A percentile compares a stretch with the other conserved stretches of the same genome.
These are phyloP conservation scores for Hestina assimilis DNA, from an alignment of 1,140 invertebrate species.

Conservation along the genomic window DNA sequence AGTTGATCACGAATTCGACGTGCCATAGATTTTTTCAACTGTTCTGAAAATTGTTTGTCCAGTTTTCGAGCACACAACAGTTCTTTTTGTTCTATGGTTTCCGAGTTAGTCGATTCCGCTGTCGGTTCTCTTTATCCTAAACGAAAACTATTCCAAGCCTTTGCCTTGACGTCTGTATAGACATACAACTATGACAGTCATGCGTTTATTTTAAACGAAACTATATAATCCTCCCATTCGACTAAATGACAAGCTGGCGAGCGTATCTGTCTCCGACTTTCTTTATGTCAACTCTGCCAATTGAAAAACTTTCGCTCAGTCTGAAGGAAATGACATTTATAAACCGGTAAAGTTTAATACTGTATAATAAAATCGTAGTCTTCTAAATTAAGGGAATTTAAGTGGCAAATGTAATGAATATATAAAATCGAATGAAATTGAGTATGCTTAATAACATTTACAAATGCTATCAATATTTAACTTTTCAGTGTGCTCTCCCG, in stretches of 20 bases:
- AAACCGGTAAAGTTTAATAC: neutral
- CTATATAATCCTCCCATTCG: slow-evolving; percentile 10
- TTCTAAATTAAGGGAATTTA: neutral
- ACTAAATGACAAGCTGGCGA: slow-evolving; percentile 9
- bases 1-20: slow-evolving; percentile 22
- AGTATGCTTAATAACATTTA: neutral
- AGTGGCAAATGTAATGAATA: neutral
- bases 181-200: slow-evolving; percentile 4
- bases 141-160: slow-evolving; percentile 10
- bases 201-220: slow-evolving; percentile 10
- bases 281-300: neutral
- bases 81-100: slow-evolving; percentile 2
- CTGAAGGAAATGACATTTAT: slow-evolving; percentile 15
- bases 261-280: slow-evolving; percentile 8
- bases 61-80: slow-evolving; percentile 7
- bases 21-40: slow-evolving; percentile 22
- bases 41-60: slow-evolving; percentile 17
- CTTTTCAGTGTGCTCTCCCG: neutral
- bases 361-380: neutral
- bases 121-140: slow-evolving; percentile 9
- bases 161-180: slow-evolving; percentile 10
- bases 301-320: slow-evolving; percentile 13
- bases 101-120: slow-evolving; percentile 2
- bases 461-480: slow-evolving; percentile 3
- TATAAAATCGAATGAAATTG: neutral